phyloP scores from a whole-genome alignment of 2,888 invertebrate species.

The Strigamia crassipes region DNA sequence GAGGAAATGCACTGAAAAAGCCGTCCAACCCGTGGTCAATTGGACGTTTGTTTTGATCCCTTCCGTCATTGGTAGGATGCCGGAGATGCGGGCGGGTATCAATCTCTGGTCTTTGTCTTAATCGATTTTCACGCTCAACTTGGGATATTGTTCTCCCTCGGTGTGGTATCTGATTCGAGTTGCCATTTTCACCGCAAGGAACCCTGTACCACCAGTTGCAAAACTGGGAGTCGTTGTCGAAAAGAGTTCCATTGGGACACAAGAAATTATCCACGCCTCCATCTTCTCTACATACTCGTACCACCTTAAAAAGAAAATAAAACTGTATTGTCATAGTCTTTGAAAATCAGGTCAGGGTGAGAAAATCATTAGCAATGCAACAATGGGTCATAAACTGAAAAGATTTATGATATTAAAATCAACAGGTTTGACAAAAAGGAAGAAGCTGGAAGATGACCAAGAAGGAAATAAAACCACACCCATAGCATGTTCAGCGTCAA shows the following conservation, averaged over 20 bases:
- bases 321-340: too few species aligned
- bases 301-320: constrained; percentile 18
- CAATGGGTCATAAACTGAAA: too few species aligned
- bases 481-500: background rate
- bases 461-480: background rate
- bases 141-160: constrained; percentile 9
- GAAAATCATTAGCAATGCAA: too few species aligned
- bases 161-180: constrained; percentile 29
- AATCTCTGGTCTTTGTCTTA: background rate
- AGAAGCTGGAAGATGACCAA: too few species aligned
- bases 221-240: constrained; percentile 44
- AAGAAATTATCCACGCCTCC: constrained; percentile 43
- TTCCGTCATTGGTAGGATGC: background rate
- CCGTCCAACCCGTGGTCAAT: background rate
- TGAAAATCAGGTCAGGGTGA: too few species aligned
- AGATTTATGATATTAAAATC: too few species aligned
- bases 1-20: background rate
- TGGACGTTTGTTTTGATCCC: background rate
- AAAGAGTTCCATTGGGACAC: constrained; percentile 46
- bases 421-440: background rate
- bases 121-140: background rate
- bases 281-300: constrained; percentile 43
- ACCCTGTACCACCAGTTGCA: constrained; percentile 47
- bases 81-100: background rate
- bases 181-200: constrained; percentile 35